These are phyloP conservation scores for Sebastes ruberrimus DNA, from an alignment of 2,797 vertebrate species.

Conservation along the genomic window DNA sequence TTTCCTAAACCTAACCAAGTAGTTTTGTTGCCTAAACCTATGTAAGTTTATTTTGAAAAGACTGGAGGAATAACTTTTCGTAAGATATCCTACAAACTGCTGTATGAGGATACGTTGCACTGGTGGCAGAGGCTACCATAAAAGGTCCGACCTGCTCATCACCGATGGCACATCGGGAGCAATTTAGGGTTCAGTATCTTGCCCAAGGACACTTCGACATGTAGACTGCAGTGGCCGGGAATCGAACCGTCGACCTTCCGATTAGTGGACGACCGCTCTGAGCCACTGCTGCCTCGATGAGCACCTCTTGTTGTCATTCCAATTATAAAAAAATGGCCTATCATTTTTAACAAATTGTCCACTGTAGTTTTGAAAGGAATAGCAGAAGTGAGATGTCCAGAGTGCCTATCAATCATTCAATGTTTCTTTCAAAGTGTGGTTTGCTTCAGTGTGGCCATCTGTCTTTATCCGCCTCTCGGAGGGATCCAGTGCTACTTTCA, in stretches of 20 bases:
- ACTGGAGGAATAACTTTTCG: no score
- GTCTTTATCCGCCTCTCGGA: conserved; percentile 7
- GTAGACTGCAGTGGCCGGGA: not conserved
- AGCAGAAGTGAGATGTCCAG: not conserved
- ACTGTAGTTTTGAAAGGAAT: not conserved
- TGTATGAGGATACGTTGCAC: no score
- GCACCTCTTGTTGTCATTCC: not conserved
- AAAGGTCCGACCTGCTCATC: not conserved
- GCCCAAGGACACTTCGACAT: not conserved
- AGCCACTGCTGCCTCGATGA: not conserved
- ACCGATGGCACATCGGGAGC: not conserved
- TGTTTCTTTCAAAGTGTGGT: conserved; percentile 2
- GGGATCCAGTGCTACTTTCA: conserved; percentile 25
- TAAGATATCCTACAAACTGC: no score
- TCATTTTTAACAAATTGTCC: not conserved
- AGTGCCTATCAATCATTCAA: conserved; percentile 1
- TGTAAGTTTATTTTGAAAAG: no score
- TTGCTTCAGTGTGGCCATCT: conserved; percentile 11
- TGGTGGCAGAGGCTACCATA: no score
- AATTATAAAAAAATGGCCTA: not conserved
- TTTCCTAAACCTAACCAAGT: no score
- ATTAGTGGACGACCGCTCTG: not conserved
- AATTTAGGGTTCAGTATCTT: not conserved
- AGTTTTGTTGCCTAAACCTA: no score
- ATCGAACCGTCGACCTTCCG: not conserved